Conservation (phyloP, 2,888 invertebrate species). For the Nephrotoma flavescens region DNA sequence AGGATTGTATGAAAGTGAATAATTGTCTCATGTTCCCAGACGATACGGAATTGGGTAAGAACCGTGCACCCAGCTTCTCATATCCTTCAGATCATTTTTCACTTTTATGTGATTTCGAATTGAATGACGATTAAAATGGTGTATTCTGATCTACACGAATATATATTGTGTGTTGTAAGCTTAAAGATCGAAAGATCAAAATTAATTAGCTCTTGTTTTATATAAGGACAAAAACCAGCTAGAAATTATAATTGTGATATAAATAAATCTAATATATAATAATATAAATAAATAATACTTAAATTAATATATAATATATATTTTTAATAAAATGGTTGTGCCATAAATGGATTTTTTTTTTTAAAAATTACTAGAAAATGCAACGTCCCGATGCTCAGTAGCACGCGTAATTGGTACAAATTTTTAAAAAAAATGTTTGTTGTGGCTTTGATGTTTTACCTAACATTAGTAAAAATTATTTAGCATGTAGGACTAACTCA, state of each 20-base stretch:
- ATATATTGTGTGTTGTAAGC: not conserved
- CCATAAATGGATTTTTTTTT: not conserved
- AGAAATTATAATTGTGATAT: not conserved
- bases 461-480: not conserved
- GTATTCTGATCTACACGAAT: not conserved
- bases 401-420: not conserved
- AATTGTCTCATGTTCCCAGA: slow-evolving; percentile 39
- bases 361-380: not conserved
- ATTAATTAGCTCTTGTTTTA: not conserved
- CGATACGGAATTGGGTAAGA: slow-evolving; percentile 47
- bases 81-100: slow-evolving; percentile 71
- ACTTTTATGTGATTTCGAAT: slow-evolving; percentile 46
- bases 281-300: not conserved
- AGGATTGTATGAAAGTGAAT: slow-evolving; percentile 35
- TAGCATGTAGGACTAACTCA: not conserved
- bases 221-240: not conserved
- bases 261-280: not conserved
- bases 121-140: slow-evolving; percentile 15
- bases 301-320: not conserved
- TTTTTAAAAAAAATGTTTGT: not conserved
- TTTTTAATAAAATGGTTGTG: not conserved
- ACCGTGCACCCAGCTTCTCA: slow-evolving; percentile 47
- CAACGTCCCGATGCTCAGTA: not conserved
- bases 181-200: not conserved
- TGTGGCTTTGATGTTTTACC: not conserved